Base-by-base conservation (phyloP, 2,113 vertebrate species). In the Anseranas semipalmata region DNA sequence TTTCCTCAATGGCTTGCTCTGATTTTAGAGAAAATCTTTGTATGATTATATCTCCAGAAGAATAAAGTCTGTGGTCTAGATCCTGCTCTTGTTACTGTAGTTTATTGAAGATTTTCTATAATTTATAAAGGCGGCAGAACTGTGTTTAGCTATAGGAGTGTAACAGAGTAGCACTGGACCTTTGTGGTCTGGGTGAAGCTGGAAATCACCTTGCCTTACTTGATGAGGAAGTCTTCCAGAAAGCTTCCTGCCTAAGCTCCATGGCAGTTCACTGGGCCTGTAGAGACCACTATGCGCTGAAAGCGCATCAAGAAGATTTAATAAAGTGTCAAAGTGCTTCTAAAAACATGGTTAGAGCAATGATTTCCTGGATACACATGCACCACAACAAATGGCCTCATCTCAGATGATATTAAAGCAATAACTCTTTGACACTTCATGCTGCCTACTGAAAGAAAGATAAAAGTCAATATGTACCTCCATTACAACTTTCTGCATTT, bases 401-500 rank as follows among this genome's bases (percentile, higher is more conserved):
- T 96, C 95, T 97, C 67, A 89, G 78, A 81, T 94, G 90, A 97
- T 98, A 98, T 98, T 98, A 98, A 98, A 98, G 96, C 97, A 97
- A 97, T 98, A 98, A 98, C 93, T 98, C 97, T 96, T 96, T 97
- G 97, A 97, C 93, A 96, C 97, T 95, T 97, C 94, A 81, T 94
- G 96, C 93, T 96, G 70, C 87, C 91, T 91, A 37, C 95, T 92
- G 95, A 92, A 98, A 96, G 95, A 96, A 97, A 97, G 97, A 97
- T 98, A 98, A 98, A 98, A 98, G 96, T 97, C 97, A 98, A 96
- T 98, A 97, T 95, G n/a, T 97, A 96, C 97, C 95, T 97, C 97
- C 91, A 85, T 98, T 98, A 97, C 97, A 98, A 97, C 93, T 97
- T 93, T 95, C 95, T 96, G n/a, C 95, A 97, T 98, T 96, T 98